phyloP scores from a whole-genome alignment of 2,113 vertebrate genomes.

The Brienomyrus brachyistius region DNA sequence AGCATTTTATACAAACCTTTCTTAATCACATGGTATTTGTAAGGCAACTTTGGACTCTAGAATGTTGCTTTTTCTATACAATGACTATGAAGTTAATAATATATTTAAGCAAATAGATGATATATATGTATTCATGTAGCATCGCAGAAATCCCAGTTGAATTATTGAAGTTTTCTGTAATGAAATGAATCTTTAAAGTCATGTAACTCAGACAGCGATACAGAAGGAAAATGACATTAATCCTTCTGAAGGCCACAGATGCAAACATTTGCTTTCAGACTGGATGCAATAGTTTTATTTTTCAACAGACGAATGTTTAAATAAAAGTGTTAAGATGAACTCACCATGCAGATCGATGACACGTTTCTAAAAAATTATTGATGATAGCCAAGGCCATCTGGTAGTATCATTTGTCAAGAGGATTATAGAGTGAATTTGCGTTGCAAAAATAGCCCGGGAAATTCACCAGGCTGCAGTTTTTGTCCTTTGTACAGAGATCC shows the following conservation, averaged over 20 bases:
- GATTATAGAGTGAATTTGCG: conserved; percentile 39
- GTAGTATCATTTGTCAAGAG: conserved; percentile 51
- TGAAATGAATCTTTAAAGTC: background rate
- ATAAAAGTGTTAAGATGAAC: background rate
- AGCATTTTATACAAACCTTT: background rate
- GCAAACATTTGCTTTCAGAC: background rate
- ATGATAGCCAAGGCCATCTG: conserved; percentile 39
- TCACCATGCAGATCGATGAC: conserved; percentile 18
- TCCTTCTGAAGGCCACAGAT: background rate
- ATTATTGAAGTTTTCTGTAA: background rate
- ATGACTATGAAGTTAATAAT: background rate
- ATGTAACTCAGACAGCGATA: background rate
- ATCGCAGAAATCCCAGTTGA: background rate
- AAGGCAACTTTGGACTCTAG: background rate
- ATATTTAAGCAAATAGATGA: background rate
- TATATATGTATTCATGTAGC: background rate
- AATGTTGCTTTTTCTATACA: background rate
- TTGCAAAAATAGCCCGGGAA: conserved; percentile 61
- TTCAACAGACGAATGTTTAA: background rate
- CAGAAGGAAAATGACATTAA: background rate
- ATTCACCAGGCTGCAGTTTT: conserved; percentile 42
- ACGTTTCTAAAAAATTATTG: conserved; percentile 34
- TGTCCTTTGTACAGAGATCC: conserved; percentile 42
- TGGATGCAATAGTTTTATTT: background rate
- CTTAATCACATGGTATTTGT: background rate